phyloP scores from a whole-genome alignment of 2,797 vertebrate species.

The Australoheros facetus region DNA sequence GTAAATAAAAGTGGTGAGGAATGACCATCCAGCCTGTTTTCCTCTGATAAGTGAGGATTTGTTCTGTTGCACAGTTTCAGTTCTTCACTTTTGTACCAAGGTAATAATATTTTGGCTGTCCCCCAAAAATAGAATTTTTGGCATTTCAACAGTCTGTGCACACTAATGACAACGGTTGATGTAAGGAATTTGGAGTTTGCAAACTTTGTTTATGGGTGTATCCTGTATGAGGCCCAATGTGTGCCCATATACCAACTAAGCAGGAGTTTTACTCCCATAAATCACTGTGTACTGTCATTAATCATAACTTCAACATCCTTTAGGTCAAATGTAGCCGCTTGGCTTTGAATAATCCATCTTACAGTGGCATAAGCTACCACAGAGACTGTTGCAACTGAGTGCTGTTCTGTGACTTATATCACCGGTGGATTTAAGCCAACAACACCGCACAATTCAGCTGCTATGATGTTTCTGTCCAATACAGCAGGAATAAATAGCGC shows the following conservation, averaged over 20 bases:
- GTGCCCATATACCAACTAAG: background rate
- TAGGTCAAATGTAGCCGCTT: slow-evolving; percentile 42
- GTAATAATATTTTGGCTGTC: background rate
- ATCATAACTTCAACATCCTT: slow-evolving; percentile 37
- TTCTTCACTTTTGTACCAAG: background rate
- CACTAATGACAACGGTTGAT: background rate
- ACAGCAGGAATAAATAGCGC: slow-evolving; percentile 13
- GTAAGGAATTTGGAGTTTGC: background rate
- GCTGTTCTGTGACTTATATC: slow-evolving; percentile 11
- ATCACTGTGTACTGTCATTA: slow-evolving; percentile 43
- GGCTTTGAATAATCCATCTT: slow-evolving; percentile 55
- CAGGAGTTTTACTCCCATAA: slow-evolving; percentile 35
- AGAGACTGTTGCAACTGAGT: slow-evolving; percentile 8
- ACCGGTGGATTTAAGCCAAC: slow-evolving; percentile 2
- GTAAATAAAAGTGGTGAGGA: background rate
- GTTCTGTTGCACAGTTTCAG: background rate
- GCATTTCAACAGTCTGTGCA: background rate
- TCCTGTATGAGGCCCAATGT: background rate
- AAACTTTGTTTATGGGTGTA: background rate
- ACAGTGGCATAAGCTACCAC: slow-evolving; percentile 9
- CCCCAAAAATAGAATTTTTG: background rate
- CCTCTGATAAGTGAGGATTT: background rate
- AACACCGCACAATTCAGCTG: background rate
- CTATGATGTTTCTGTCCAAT: slow-evolving; percentile 13
- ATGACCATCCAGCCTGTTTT: background rate